These are phyloP conservation scores for Pyrgilauda ruficollis DNA, from an alignment of 2,113 vertebrate species.

Conservation along the genomic window DNA sequence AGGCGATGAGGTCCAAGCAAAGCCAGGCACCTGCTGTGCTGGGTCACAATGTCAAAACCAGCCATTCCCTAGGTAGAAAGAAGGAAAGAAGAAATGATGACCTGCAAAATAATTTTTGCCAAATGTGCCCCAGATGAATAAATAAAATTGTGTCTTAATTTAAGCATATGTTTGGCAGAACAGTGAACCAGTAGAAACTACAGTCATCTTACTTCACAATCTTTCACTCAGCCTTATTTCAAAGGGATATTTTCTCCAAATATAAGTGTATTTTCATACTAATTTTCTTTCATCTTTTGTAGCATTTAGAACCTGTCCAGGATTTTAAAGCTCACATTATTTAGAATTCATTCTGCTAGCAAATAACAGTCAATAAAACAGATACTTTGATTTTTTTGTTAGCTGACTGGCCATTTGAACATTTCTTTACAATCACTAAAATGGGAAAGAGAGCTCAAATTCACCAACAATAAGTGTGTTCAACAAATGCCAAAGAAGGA, in stretches of 20 bases:
- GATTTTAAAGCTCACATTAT: not conserved
- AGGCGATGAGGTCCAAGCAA: not conserved
- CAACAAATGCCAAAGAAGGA: not conserved
- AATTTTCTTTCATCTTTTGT: not conserved
- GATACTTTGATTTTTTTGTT: not conserved
- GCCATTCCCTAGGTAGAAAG: not conserved
- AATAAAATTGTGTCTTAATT: not conserved
- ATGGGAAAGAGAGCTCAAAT: not conserved
- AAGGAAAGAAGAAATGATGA: not conserved
- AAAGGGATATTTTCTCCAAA: not conserved
- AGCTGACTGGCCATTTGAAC: conserved; percentile 7
- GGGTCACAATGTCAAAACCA: not conserved
- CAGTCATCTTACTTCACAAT: not conserved
- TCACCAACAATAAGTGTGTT: not conserved
- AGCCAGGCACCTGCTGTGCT: not conserved
- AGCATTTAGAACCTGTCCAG: conserved; percentile 2
- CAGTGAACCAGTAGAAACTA: not conserved
- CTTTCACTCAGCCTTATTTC: conserved; percentile 1
- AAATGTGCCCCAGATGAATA: not conserved
- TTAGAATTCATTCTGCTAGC: conserved; percentile 38
- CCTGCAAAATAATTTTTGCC: not conserved
- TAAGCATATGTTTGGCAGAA: not conserved
- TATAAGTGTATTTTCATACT: conserved; percentile 11
- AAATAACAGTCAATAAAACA: conserved; percentile 37
- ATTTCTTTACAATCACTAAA: conserved; percentile 9